Evolutionary conservation across 2,113 vertebrate genomes (phyloP), one percentile per base, ranked within the genome.

Genomic region (Upupa epops): DNA sequence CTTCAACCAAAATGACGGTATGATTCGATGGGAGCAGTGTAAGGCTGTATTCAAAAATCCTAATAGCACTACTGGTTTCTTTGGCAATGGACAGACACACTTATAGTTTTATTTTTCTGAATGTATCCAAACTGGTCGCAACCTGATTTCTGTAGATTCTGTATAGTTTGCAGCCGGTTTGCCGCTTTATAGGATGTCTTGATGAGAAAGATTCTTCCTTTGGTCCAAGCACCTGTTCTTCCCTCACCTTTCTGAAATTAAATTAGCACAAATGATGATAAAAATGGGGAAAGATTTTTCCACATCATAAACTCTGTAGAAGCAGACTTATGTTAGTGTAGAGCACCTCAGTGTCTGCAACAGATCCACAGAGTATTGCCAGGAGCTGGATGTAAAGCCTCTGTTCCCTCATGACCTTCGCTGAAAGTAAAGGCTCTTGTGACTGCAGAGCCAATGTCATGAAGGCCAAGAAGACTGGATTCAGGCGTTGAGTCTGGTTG

Each of bases 111-210:
- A 8, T 73, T 78, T 90, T 92, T 69, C 55, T 54, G 31, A 34
- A 34, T 25, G 11, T 58, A 32, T 4, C 36, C 46, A 93, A 70
- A 70, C 20, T 31, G 8, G 26, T 19, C 52, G 26, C 70, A 63
- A 76, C 21, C 71, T 37, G 18, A 51, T 79, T 79, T 93, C 66
- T 89, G 84, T 63, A 85, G 11, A 83, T 63, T 85, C 60, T 66
- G 5, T 51, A 14, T 20, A 80, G 18, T 56, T 54, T 63, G 63
- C 79, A 66, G 55, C 51, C 48, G 21, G 10, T 31, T 86, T 73
- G 6, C 15, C 10, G 1, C 20, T 87, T 70, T 42, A n/a, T 51
- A 55, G 49, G 26, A 76, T 22, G 48, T 46, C 26, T 73, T 87
- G 22, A 63, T 17, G 45, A 56, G 54, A 58, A 82, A 61, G 14